Percentiles rank a stretch among this genome's conserved stretches.
phyloP scores from a whole-genome alignment of 2,113 vertebrate genomes.

The Alaudala cheleensis region DNA sequence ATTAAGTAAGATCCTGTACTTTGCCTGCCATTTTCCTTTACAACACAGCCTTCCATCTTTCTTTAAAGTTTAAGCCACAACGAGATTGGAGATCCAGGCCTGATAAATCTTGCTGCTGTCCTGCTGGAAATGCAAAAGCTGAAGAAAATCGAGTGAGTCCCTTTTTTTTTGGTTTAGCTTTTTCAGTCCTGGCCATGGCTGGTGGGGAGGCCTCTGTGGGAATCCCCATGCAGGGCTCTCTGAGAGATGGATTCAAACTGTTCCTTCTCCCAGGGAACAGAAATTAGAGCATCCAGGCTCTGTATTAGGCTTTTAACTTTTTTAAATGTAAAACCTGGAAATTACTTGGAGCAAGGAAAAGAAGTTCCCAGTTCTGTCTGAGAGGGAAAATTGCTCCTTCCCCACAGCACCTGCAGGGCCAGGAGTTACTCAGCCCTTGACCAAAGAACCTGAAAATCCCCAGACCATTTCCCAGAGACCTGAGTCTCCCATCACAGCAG shows the following conservation, averaged over 20 bases:
- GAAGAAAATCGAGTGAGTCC: constrained; percentile 80
- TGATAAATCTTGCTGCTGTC: constrained; percentile 69
- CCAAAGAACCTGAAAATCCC: neutral
- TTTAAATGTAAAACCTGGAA: neutral
- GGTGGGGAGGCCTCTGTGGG: neutral
- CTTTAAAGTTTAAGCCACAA: constrained; percentile 81
- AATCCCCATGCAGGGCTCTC: neutral
- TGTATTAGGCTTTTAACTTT: neutral
- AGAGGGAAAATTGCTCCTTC: neutral
- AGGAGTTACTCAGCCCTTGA: neutral
- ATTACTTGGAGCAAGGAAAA: neutral
- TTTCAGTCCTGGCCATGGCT: neutral
- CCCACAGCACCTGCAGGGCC: neutral
- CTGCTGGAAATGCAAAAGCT: constrained; percentile 76
- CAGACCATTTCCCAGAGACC: neutral
- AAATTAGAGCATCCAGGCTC: neutral
- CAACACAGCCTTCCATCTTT: neutral
- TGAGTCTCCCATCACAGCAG: neutral
- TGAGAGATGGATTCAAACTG: neutral
- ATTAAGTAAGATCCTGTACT: neutral
- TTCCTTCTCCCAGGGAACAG: neutral
- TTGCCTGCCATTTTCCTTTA: neutral
- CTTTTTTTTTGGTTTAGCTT: neutral
- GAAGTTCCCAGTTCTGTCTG: neutral
- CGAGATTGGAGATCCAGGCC: constrained; percentile 75